These are phyloP conservation scores for Lutjanus argentimaculatus DNA, from an alignment of 2,797 vertebrate species.

Conservation along the genomic window DNA sequence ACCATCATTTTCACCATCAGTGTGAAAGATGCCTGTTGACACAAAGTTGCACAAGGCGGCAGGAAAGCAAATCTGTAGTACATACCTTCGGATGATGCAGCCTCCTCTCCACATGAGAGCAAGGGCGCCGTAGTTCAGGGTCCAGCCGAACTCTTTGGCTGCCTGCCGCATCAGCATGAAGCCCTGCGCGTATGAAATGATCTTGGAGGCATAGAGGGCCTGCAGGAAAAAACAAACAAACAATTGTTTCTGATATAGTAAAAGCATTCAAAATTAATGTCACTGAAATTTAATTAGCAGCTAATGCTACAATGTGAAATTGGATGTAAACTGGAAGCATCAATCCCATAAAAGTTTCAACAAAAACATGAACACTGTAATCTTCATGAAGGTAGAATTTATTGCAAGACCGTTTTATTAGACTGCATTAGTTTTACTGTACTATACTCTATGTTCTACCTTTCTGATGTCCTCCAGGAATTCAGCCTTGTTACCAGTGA, in stretches of 20 bases:
- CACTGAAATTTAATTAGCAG: no score
- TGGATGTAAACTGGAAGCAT: no score
- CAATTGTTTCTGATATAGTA: background rate
- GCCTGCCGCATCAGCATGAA: slow-evolving; percentile 98
- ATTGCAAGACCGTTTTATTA: background rate
- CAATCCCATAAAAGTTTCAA: background rate
- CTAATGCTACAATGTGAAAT: no score
- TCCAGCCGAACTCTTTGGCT: slow-evolving; percentile 94
- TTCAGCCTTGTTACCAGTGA: slow-evolving; percentile 87
- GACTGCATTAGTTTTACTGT: no score
- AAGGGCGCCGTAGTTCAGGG: slow-evolving; percentile 96
- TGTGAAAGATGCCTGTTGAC: slow-evolving; percentile 52
- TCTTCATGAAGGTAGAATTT: background rate
- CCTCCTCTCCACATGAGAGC: slow-evolving; percentile 99
- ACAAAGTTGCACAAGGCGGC: slow-evolving; percentile 48
- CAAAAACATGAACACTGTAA: background rate
- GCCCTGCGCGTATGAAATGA: slow-evolving; percentile 97
- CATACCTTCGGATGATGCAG: slow-evolving; percentile 98
- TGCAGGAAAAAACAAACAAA: slow-evolving; percentile 54
- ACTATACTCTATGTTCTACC: slow-evolving; percentile 75
- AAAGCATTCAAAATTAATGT: no score
- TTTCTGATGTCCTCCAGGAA: slow-evolving; percentile 97
- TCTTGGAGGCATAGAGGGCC: slow-evolving; percentile 98
- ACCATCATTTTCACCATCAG: slow-evolving; percentile 56
- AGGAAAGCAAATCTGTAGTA: slow-evolving; percentile 29